Base-by-base conservation (phyloP, 30 jellyfish, hydroid and myxozoan species). In the Aurelia coerulea region DNA sequence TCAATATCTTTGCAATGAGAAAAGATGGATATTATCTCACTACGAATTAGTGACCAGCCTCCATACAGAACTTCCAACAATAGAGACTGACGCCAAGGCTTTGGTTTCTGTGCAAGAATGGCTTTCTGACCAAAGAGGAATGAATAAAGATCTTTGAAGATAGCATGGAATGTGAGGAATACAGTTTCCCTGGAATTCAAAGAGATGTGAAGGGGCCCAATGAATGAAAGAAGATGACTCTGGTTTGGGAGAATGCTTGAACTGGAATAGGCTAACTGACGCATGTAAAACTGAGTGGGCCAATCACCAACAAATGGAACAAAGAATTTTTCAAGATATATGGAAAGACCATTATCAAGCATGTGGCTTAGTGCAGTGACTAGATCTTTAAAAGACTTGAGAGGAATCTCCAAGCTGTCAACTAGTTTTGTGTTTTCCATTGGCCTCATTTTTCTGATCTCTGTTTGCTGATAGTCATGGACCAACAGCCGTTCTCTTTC, bases 271-370 rank as follows among this genome's bases (percentile, higher is more conserved):
- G 64, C 72, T n/a, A 64, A 15, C 49, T 65, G 90, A 10, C 82
- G 81, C 82, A 80, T 80, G 62, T 65, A 80, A 66, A 80, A 80
- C 70, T 80, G 90, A 49, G 82, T 80, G 8, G 90, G 82, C 90
- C 90, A 80, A 31, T 80, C 90, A 39, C 81, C 90, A 50, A 80
- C 74, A 65, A 80, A 65, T 35, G 90, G 90, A 80, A 67, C 90
- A 80, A 80, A 80, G 82, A 80, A 80, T 32, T 66, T 80, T 29
- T 23, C 90, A 80, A 80, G 82, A 51, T 80, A 80, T 14, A 54
- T 13, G 82, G 82, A 80, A n/a, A 80, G 71, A 72, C 90, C 90
- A 80, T 51, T 65, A 17, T 67, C 82, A 65, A 80, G 90, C 90
- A 80, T 65, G 70, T 80, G 67, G 17, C 51, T 56, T 42, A 66